Evolutionary conservation across 2,888 invertebrate genomes (phyloP).

Genomic region (Aquatica leii): DNA sequence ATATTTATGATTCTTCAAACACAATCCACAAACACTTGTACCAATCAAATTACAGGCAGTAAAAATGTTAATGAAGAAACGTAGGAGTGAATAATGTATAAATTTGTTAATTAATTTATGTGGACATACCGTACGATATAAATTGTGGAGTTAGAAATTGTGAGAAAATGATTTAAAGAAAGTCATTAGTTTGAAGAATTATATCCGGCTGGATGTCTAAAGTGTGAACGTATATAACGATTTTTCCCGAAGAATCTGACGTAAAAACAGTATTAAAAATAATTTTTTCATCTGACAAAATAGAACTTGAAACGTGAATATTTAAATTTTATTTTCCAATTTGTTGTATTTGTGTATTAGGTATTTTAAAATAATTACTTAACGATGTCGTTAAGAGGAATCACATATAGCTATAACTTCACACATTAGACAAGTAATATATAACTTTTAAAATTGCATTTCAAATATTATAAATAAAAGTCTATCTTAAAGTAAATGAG

Average conservation of each 20-base stretch:
- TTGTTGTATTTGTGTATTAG: too few relatives aligned
- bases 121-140: slow-evolving; percentile 16
- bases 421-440: too few relatives aligned
- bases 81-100: slow-evolving; percentile 2
- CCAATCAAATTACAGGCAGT: slow-evolving; percentile 9
- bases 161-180: slow-evolving; percentile 18
- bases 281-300: slow-evolving; percentile 8
- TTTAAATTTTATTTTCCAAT: too few relatives aligned
- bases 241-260: not conserved
- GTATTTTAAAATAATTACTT: too few relatives aligned
- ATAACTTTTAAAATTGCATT: too few relatives aligned
- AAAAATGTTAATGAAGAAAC: slow-evolving; percentile 4
- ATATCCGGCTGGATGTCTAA: slow-evolving; percentile 18
- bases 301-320: too few relatives aligned
- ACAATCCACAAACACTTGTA: slow-evolving; percentile 2
- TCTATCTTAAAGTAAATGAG: too few relatives aligned
- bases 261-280: not conserved
- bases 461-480: too few relatives aligned
- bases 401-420: too few relatives aligned
- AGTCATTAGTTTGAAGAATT: slow-evolving; percentile 17
- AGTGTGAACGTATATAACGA: slow-evolving; percentile 12
- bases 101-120: slow-evolving; percentile 22
- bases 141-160: slow-evolving; percentile 17
- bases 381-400: too few relatives aligned
- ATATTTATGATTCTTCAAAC: too few relatives aligned